Percentiles rank a stretch among this genome's conserved stretches.
Conservation (phyloP, 2,888 invertebrate genomes). For the Acleris sparsana region DNA sequence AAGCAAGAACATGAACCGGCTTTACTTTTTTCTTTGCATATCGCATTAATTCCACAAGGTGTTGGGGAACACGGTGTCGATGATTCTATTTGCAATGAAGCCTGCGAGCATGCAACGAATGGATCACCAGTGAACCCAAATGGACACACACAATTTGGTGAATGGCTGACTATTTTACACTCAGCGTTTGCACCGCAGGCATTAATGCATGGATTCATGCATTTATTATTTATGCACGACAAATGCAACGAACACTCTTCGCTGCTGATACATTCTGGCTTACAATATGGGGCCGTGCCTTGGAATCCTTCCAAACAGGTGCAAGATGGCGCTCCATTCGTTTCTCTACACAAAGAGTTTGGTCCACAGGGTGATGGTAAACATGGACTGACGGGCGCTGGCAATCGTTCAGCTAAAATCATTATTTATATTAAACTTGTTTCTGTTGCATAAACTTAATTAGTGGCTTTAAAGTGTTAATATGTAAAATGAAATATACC, state of each 20-base stretch:
- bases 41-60: slow-evolving; percentile 86
- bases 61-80: slow-evolving; percentile 84
- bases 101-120: slow-evolving; percentile 85
- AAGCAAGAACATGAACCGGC: slow-evolving; percentile 88
- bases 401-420: slow-evolving; percentile 75
- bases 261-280: slow-evolving; percentile 91
- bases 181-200: slow-evolving; percentile 89
- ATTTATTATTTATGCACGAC: slow-evolving; percentile 90
- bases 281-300: slow-evolving; percentile 89
- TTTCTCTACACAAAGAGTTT: slow-evolving; percentile 87
- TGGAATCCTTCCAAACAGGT: slow-evolving; percentile 87
- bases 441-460: not conserved
- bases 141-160: slow-evolving; percentile 89
- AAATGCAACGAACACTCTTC: slow-evolving; percentile 87
- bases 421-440: slow-evolving; percentile 11
- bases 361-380: slow-evolving; percentile 91
- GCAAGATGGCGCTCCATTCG: slow-evolving; percentile 88
- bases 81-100: slow-evolving; percentile 61
- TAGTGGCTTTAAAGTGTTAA: no score
- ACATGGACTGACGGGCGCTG: slow-evolving; percentile 85
- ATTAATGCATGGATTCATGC: slow-evolving; percentile 89
- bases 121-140: slow-evolving; percentile 90
- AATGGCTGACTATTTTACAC: slow-evolving; percentile 90
- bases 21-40: slow-evolving; percentile 84
- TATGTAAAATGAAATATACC: no score